Conservation (phyloP, 2,113 vertebrate species). For the Aptenodytes forsteri region DNA sequence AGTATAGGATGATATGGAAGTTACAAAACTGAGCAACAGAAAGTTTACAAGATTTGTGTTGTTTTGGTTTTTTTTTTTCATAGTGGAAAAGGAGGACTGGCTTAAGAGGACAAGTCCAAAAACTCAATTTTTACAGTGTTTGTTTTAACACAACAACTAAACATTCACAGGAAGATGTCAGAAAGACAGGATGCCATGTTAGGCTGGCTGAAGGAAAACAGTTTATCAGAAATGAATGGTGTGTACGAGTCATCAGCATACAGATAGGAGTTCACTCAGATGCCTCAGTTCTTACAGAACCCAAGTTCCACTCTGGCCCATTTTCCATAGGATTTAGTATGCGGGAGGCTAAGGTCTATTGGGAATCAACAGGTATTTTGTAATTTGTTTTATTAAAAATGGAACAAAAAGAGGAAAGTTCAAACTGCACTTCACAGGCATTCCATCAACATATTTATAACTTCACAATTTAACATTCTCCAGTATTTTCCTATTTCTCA, state of each 20-base stretch:
- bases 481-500: not conserved
- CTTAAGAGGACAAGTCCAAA: not conserved
- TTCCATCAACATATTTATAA: not conserved
- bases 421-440: not conserved
- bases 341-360: not conserved
- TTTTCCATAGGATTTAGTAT: not conserved
- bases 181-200: not conserved
- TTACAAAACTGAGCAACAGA: not conserved
- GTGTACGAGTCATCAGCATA: not conserved
- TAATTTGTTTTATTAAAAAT: not conserved
- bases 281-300: not conserved
- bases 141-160: not conserved
- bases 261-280: too few species aligned
- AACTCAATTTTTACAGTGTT: not conserved
- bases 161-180: not conserved
- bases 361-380: not conserved
- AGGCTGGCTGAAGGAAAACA: not conserved
- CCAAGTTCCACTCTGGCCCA: accelerated
- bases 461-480: not conserved
- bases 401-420: not conserved
- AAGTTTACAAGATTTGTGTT: not conserved
- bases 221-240: not conserved
- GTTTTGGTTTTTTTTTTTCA: not conserved
- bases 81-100: not conserved
- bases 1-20: not conserved